Base-by-base conservation (phyloP, 2,888 invertebrate species). In the Mythimna pallens region DNA sequence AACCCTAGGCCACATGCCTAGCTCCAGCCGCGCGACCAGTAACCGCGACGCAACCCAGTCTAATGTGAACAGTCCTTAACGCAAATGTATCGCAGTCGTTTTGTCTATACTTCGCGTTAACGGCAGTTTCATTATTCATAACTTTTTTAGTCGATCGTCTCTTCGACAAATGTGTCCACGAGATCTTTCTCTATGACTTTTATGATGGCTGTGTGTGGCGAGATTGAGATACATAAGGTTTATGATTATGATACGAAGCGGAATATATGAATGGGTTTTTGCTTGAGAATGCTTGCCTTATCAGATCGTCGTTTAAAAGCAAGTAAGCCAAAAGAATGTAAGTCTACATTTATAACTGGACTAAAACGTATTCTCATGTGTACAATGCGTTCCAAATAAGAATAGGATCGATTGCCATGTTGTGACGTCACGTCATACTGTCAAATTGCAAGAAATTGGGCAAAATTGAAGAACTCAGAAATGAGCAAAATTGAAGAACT, bases 111-210 rank as follows among this genome's bases (percentile, higher is more conserved):
- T 75, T 30, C 73, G 76, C 76, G 67, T 65, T 84, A 86, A 84
- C 86, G 83, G 84, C 76, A 74, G 73, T 81, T 81, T 79, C 83
- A 86, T 84, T 86, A 86, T 86, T 86, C 86, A 83, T 86, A 76
- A 76, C 75, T 71, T 86, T 84, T 86, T 84, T 86, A 78, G 68
- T 76, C 66, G 54, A 14, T 14, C 22, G 55, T 58, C 65, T 73
- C 63, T 80, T 75, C 79, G 80, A 70, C 75, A 81, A 64, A 79
- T 85, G 82, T 75, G 77, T 78, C 65, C 79, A 69, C 72, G 36
- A 67, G 61, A 65, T 82, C 70, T 84, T 82, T 81, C 85, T 73
- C 77, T 70, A 64, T 71, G 71, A 76, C 76, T 76, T 36, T 25
- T 47, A 40, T 54, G 66, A 65, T 72, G 59, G 62, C 68, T 74